Base-by-base conservation (phyloP, 2,113 vertebrate species). In the Salminus brasiliensis region DNA sequence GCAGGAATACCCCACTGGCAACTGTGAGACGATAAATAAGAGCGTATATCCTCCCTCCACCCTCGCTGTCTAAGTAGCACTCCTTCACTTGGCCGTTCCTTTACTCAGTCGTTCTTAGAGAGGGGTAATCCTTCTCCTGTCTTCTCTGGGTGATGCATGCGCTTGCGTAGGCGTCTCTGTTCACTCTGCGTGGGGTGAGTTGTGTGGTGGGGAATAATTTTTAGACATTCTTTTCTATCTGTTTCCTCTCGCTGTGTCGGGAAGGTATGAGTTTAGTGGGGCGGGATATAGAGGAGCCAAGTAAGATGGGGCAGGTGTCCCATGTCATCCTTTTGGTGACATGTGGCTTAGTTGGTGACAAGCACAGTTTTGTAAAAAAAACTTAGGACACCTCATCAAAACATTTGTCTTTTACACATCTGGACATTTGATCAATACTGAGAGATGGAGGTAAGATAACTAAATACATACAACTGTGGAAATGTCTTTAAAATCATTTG, bases 21-120 rank as follows among this genome's bases (percentile, higher is more conserved):
- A 90, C 84, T 86, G 83, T 71, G 63, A 70, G 45, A 70, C 86
- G 74, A 88, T 81, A 82, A 87, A 90, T 79, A 81, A 69, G 72
- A 71, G 79, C 81, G 80, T 84, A 85, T 74, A 52, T 71, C 47
- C 77, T 34, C 77, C 68, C 57, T 59, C 71, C 53, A 23, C 73
- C 82, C 80, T 72, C 53, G 18, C 59, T 27, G 39, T 72, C 57
- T 63, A 83, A 47, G 52, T 53, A 70, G 63, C 41, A 69, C 52
- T 62, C 52, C 32, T 76, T 62, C 73, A 60, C 65, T 71, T 66
- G 70, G 43, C 52, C 45, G 62, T 39, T 70, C 60, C 57, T 62
- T 73, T 47, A 41, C 45, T 79, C 78, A 72, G 59, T 72, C 34
- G 3, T 43, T 73, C 34, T 41, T 62, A 41, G 59, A 55, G 30